Evolutionary conservation across 2,888 invertebrate species (phyloP).

Genomic region (Amphimallon solstitiale): DNA sequence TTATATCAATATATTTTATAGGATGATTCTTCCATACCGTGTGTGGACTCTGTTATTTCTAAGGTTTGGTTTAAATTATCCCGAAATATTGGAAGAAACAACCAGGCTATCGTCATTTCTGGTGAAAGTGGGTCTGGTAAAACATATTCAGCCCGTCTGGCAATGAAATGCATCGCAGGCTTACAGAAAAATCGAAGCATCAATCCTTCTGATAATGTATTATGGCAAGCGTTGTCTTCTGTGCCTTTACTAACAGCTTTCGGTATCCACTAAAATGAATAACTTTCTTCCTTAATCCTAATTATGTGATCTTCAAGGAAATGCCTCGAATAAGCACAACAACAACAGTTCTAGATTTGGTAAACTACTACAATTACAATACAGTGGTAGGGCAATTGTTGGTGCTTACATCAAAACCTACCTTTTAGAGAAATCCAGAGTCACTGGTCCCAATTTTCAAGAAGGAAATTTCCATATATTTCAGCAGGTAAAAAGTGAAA

Average conservation of each 20-base stretch:
- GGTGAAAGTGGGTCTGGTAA: constrained; percentile 64
- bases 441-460: constrained; percentile 53
- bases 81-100: constrained; percentile 54
- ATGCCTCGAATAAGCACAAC: constrained; percentile 60
- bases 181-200: constrained; percentile 41
- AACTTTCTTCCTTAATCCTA: too few species aligned
- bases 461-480: constrained; percentile 62
- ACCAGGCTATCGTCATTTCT: constrained; percentile 61
- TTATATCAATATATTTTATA: too few species aligned
- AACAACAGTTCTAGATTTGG: constrained; percentile 62
- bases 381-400: constrained; percentile 51
- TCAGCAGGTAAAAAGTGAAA: constrained; percentile 53
- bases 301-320: constrained; percentile 55
- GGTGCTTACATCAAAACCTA: constrained; percentile 61
- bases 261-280: constrained; percentile 49
- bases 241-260: constrained; percentile 50
- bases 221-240: constrained; percentile 49
- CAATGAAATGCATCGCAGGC: constrained; percentile 58
- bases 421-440: constrained; percentile 61
- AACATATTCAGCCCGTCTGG: constrained; percentile 60
- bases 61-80: constrained; percentile 46
- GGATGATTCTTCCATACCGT: constrained; percentile 35
- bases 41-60: constrained; percentile 43
- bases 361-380: constrained; percentile 60
- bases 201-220: constrained; percentile 36